Percentiles rank a stretch among this genome's conserved stretches.
These are phyloP conservation scores for Danio aesculapii DNA, from an alignment of 2,797 vertebrate species.

Conservation along the genomic window DNA sequence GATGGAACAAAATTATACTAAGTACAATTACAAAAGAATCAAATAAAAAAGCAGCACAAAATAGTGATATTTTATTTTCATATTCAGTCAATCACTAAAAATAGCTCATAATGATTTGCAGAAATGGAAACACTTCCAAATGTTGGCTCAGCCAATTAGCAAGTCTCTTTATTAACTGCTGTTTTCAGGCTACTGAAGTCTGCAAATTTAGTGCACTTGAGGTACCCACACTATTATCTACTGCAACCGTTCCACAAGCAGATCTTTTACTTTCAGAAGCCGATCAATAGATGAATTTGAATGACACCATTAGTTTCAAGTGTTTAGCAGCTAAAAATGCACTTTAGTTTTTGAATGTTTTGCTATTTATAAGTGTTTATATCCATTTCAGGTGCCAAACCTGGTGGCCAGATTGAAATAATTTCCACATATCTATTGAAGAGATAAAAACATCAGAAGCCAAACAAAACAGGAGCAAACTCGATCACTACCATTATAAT, in stretches of 20 bases:
- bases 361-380: background rate
- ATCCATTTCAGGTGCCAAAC: background rate
- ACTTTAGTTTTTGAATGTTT: background rate
- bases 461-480: background rate
- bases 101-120: background rate
- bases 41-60: background rate
- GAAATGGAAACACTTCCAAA: background rate
- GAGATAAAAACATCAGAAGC: background rate
- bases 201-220: background rate
- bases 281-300: background rate
- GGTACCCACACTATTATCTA: background rate
- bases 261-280: too few species aligned
- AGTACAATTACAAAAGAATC: background rate
- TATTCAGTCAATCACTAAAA: background rate
- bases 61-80: background rate
- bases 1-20: background rate
- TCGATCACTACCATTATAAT: background rate
- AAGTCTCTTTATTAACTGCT: constrained; percentile 21
- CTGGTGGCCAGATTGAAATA: background rate
- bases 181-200: too few species aligned
- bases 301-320: background rate
- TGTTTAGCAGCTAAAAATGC: background rate
- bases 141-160: background rate
- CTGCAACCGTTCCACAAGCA: background rate
- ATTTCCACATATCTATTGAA: background rate